phyloP scores from a whole-genome alignment of 2,113 vertebrate genomes.

The Dicerorhinus sumatrensis region DNA sequence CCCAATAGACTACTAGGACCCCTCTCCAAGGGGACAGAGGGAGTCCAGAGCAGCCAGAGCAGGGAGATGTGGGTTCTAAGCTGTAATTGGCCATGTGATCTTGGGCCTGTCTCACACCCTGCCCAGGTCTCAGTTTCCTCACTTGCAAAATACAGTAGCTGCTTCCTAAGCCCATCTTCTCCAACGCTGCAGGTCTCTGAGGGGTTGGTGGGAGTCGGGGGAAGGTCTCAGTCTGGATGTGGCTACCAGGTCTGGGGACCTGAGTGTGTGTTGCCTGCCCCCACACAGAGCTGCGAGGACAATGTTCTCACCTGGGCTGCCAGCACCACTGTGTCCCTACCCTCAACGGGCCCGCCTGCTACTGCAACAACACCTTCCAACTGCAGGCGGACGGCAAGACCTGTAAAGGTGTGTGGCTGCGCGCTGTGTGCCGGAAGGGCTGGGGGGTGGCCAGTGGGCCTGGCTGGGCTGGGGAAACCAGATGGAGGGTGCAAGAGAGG shows the following conservation, averaged over 20 bases:
- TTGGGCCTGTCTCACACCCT: not conserved
- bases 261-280: not conserved
- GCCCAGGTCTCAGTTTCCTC: not conserved
- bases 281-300: conserved; percentile 87
- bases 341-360: conserved; percentile 91
- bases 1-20: not conserved
- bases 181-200: not conserved
- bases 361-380: conserved; percentile 94
- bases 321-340: conserved; percentile 93
- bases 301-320: conserved; percentile 91
- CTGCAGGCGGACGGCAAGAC: conserved; percentile 92
- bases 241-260: not conserved
- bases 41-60: not conserved
- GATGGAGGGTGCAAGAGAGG: not conserved
- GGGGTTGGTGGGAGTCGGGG: not conserved
- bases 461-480: not conserved
- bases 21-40: not conserved
- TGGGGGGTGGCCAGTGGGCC: not conserved
- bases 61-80: not conserved
- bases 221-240: not conserved
- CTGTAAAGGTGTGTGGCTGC: conserved; percentile 92
- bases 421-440: accelerated
- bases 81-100: not conserved
- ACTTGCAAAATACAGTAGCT: not conserved
- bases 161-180: not conserved